Conservation (phyloP, 2,113 vertebrate species). For the Sphaerodactylus townsendi region DNA sequence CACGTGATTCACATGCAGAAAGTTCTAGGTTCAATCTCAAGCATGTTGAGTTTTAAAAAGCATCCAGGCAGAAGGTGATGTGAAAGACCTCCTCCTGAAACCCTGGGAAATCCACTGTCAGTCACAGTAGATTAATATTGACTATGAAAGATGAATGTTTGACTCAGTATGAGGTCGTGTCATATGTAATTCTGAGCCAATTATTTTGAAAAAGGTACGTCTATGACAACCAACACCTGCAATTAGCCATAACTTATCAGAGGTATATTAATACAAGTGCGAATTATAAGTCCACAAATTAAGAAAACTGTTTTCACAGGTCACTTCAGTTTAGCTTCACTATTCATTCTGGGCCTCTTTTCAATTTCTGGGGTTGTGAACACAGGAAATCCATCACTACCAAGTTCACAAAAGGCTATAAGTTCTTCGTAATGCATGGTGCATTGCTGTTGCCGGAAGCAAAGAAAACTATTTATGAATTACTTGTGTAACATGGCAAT, state of each 20-base stretch:
- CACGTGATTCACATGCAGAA: no score
- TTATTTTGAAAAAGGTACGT: not conserved
- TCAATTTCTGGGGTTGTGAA: not conserved
- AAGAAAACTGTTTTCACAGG: not conserved
- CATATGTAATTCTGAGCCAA: not conserved
- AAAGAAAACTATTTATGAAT: slow-evolving; percentile 61
- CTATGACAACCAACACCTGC: not conserved
- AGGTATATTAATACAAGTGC: not conserved
- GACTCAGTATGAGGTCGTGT: no score
- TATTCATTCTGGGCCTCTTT: not conserved
- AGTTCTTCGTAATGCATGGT: not conserved
- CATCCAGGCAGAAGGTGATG: no score
- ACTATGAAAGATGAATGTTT: no score
- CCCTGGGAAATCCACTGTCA: no score
- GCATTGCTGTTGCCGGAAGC: not conserved
- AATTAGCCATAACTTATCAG: not conserved
- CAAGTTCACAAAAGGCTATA: not conserved
- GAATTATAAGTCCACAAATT: not conserved
- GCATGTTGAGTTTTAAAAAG: no score
- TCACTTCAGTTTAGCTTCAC: not conserved
- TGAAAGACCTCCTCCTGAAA: no score
- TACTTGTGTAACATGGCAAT: slow-evolving; percentile 99
- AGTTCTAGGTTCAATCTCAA: no score
- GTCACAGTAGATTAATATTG: no score
- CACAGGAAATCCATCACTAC: no score